phyloP scores from a whole-genome alignment of 2,888 invertebrate species.

The Hoplodrina blanda region DNA sequence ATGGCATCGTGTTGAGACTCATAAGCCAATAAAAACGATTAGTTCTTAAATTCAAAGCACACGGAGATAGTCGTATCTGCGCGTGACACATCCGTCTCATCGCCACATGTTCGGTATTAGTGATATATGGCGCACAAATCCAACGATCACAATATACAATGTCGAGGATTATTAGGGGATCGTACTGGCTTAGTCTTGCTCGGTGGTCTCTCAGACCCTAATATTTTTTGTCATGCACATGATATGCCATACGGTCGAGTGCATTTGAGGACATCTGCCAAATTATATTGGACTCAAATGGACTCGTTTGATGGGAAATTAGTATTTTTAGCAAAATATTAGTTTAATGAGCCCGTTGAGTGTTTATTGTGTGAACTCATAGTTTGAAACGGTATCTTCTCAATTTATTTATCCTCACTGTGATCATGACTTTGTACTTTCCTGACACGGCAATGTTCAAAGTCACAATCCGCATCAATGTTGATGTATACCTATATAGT shows the following conservation, averaged over 20 bases:
- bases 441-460: too few species aligned
- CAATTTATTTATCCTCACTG: too few species aligned
- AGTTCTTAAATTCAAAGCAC: constrained; percentile 23
- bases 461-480: too few species aligned
- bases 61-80: constrained; percentile 50
- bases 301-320: constrained; percentile 29
- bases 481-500: too few species aligned
- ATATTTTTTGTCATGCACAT: constrained; percentile 76
- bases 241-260: constrained; percentile 78
- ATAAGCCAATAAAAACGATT: constrained; percentile 13
- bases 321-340: constrained; percentile 22
- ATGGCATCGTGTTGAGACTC: neutral
- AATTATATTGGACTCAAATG: constrained; percentile 52
- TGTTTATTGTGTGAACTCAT: neutral
- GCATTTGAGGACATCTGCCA: constrained; percentile 79
- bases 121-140: constrained; percentile 82
- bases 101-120: constrained; percentile 88
- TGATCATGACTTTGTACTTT: too few species aligned
- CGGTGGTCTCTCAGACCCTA: constrained; percentile 87
- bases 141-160: constrained; percentile 88
- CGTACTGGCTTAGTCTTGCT: constrained; percentile 79
- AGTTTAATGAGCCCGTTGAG: constrained; percentile 19
- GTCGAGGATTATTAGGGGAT: constrained; percentile 84
- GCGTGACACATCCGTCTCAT: constrained; percentile 69
- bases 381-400: neutral